A percentile compares a stretch with the other conserved stretches of the same genome.
phyloP scores from a whole-genome alignment of 1,140 invertebrate genomes.

The Pseudomyrmex gracilis region DNA sequence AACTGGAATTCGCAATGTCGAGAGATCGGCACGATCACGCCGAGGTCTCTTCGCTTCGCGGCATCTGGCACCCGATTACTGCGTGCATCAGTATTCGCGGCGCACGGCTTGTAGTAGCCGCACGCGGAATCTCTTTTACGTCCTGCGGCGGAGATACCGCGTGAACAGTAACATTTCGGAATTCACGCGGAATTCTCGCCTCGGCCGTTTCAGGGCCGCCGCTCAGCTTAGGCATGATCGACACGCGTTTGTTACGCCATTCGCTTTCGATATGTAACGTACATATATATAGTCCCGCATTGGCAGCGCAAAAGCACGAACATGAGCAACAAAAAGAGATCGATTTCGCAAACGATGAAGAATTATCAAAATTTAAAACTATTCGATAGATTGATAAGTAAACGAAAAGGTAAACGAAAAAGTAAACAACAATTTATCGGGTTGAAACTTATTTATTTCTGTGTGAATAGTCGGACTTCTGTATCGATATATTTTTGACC shows the following conservation, averaged over 20 bases:
- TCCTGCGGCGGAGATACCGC: conserved; percentile 24
- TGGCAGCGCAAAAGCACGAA: not conserved
- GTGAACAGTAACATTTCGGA: conserved; percentile 54
- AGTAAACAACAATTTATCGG: too few relatives aligned
- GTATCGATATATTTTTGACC: too few relatives aligned
- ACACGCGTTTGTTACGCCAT: conserved; percentile 29
- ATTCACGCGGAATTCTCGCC: conserved; percentile 58
- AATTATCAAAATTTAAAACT: too few relatives aligned
- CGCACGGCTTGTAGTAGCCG: conserved; percentile 22
- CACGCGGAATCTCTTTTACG: conserved; percentile 49
- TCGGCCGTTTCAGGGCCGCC: conserved; percentile 52
- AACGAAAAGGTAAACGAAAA: too few relatives aligned
- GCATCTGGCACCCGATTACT: conserved; percentile 36
- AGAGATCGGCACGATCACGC: not conserved
- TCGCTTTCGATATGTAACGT: conserved; percentile 35
- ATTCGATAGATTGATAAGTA: too few relatives aligned
- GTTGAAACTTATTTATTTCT: too few relatives aligned
- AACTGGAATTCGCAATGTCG: conserved; percentile 15
- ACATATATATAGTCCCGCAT: not conserved
- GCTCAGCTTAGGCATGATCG: conserved; percentile 18
- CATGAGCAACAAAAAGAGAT: not conserved
- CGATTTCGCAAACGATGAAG: not conserved
- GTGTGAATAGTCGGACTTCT: too few relatives aligned
- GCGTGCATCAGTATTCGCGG: conserved; percentile 59
- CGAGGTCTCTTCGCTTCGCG: not conserved